Evolutionary conservation across 2,113 vertebrate genomes (phyloP), one percentile per base, ranked within the genome.

Genomic region (Strigops habroptila): DNA sequence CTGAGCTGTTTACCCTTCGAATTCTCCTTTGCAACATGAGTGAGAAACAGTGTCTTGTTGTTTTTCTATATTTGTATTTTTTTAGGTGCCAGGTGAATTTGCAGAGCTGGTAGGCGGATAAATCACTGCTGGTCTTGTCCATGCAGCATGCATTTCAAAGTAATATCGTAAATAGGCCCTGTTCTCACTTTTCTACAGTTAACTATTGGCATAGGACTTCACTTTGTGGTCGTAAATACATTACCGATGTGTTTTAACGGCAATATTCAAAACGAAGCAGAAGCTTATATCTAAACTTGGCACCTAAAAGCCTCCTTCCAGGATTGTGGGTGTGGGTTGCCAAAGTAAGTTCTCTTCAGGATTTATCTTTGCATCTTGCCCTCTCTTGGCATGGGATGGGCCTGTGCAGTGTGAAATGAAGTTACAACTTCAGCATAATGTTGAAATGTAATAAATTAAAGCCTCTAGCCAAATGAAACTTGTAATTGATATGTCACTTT

Each of bases 311-410:
- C 16, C 65, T 93, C 90, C 77, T 96, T 96, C 81, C 90, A 93
- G 88, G 88, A 79, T 27, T 92, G 52, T 7, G 21, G 49, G 48
- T 9, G 7, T 37, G 71, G 15, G 33, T 14, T 96, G 93, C 84
- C 93, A 95, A 69, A 62, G 68, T 43, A 63, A 49, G 30, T 59
- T 49, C 69, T 68, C 60, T 69, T 84, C 55, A 37, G 48, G 1
- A 2, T 71, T 91, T 91, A 93, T 94, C 88, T 68, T 25, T 57
- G 44, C 76, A 96, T 95, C 93, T 95, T 82, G 75, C 75, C 19
- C 41, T 64, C 44, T 76, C 24, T 69, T 92, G 77, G 71, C 86
- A 76, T 8, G 44, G 83, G 44, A 73, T 69, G 25, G 28, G 73
- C 62, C 65, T 75, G 31, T 84, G 88, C 35, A 30, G 31, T 8